A percentile compares a stretch with the other conserved stretches of the same genome.
Evolutionary conservation across 2,797 vertebrate genomes (phyloP).

Genomic region (Microcaecilia unicolor): DNA sequence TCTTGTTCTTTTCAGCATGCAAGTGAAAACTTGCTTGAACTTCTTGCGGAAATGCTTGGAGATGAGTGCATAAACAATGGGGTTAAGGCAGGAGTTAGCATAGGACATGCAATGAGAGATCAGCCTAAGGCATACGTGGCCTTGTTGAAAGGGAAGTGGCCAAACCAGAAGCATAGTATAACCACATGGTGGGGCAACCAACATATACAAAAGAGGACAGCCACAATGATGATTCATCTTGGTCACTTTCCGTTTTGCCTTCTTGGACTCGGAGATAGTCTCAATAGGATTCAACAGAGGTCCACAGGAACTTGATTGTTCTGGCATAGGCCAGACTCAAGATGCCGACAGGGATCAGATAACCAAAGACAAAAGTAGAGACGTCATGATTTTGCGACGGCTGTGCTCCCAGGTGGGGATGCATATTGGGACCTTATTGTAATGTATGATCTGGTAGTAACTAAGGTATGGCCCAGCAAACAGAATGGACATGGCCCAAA

Average conservation of each 20-base stretch:
- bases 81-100: slow-evolving; percentile 67
- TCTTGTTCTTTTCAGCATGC: slow-evolving; percentile 36
- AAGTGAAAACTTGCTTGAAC: slow-evolving; percentile 59
- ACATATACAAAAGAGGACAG: slow-evolving; percentile 60
- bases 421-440: slow-evolving; percentile 50
- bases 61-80: slow-evolving; percentile 60
- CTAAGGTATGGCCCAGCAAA: slow-evolving; percentile 62
- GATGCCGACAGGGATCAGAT: slow-evolving; percentile 49
- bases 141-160: slow-evolving; percentile 58
- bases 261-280: slow-evolving; percentile 46
- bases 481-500: slow-evolving; percentile 54
- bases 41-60: slow-evolving; percentile 64
- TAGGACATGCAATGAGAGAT: slow-evolving; percentile 65
- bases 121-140: slow-evolving; percentile 55
- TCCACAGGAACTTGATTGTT: slow-evolving; percentile 62
- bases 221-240: slow-evolving; percentile 63
- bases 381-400: slow-evolving; percentile 55
- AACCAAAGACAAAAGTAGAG: slow-evolving; percentile 58
- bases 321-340: slow-evolving; percentile 55
- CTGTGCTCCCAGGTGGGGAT: slow-evolving; percentile 57
- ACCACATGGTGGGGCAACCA: slow-evolving; percentile 65
- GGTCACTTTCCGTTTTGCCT: slow-evolving; percentile 56
- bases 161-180: slow-evolving; percentile 67
- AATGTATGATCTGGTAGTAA: slow-evolving; percentile 60
- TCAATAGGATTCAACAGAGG: slow-evolving; percentile 56